Evolutionary conservation across 2,113 vertebrate genomes (phyloP).

Genomic region (Onychostoma macrolepis): DNA sequence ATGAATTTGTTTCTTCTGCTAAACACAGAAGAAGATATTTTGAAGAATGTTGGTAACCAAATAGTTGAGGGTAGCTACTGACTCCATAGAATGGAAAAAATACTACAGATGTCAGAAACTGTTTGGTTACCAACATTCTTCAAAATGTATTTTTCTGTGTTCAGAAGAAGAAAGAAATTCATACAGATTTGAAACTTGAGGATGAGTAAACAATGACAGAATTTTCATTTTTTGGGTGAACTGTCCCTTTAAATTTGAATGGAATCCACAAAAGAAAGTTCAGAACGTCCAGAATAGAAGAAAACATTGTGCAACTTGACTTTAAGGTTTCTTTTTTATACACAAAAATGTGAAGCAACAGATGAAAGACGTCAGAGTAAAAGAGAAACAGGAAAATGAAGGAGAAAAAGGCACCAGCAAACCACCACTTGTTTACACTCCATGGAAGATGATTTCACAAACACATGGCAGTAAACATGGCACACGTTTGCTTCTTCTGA

Average conservation of each 20-base stretch:
- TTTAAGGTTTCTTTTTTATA: background rate
- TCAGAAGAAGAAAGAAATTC: background rate
- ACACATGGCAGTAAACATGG: constrained; percentile 18
- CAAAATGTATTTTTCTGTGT: background rate
- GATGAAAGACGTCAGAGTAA: background rate
- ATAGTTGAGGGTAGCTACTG: background rate
- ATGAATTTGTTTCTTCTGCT: background rate
- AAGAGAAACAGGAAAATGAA: constrained; percentile 17
- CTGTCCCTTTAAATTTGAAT: background rate
- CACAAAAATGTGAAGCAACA: background rate
- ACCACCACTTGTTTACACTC: constrained; percentile 31
- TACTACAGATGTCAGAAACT: background rate
- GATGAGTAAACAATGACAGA: background rate
- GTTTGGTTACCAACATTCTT: background rate
- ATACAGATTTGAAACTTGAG: background rate
- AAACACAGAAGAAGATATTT: background rate
- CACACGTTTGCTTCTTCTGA: background rate
- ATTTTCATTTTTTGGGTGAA: background rate
- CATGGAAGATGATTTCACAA: constrained; percentile 4
- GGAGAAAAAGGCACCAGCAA: background rate
- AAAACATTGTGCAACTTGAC: background rate
- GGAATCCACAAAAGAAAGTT: background rate
- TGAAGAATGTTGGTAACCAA: background rate
- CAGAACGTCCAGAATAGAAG: background rate
- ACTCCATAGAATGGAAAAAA: background rate